Base-by-base conservation (phyloP, 2,113 vertebrate species). In the Malurus alboscapulatus region DNA sequence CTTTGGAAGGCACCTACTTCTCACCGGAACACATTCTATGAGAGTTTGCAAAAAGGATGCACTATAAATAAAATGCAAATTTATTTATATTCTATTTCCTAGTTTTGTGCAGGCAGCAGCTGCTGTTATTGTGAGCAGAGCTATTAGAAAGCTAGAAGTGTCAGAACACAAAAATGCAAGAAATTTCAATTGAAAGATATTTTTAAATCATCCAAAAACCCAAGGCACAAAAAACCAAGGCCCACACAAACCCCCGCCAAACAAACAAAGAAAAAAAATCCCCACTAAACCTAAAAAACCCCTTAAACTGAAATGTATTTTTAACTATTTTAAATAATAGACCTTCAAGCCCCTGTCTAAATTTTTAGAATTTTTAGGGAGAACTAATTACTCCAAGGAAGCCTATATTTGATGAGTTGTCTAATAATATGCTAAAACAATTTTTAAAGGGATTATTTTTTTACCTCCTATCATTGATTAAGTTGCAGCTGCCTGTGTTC, bases 131-230 rank as follows among this genome's bases (percentile, higher is more conserved):
- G 32, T 79, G 71, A 96, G 95, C 75, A 74, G 87, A 67, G 32
- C 66, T 76, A 82, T 48, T 96, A 42, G 25, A 36, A 93, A 96
- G 74, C 84, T 83, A 86, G 44, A 97, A 96, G 72, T 90, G 34
- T 92, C 75, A 91, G 44, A 91, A 92, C 27, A 85, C 17, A 88
- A 66, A 73, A 85, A 92, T 61, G n/a, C 38, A 42, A 59, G 54
- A 80, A 25, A 26, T 66, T 22, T 88, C 62, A 96, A 81, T 77
- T 36, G 38, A 40, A 89, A 88, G 92, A 77, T 55, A 91, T 93
- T 95, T 93, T 87, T 47, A 75, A 88, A 68, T 34, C 47, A 47
- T 47, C 4, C 66, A 62, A 85, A 94, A 86, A 8, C 34, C 40
- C 44, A 91, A 78, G 57, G 14, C 57, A 92, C 17, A 59, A 90